phyloP scores from a whole-genome alignment of 1,140 invertebrate species.

The Patella vulgata region DNA sequence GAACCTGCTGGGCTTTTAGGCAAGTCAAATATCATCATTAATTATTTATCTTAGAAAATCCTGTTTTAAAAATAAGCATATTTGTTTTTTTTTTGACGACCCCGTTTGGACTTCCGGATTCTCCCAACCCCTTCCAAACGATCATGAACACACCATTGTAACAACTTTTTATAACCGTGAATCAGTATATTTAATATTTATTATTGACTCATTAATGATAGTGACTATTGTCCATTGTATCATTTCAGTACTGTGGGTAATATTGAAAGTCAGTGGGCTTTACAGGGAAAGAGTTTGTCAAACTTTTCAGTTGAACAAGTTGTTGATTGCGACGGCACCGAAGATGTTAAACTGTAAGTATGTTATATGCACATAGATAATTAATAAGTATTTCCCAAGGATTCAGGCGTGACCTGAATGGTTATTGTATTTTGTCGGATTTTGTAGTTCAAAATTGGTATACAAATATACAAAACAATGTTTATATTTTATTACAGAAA shows the following conservation, averaged over 20 bases:
- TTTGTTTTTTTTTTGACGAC: no score
- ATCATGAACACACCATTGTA: no score
- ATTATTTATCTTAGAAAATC: no score
- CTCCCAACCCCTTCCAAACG: no score
- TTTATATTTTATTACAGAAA: conserved; percentile 12
- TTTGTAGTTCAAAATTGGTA: conserved; percentile 2
- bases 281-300: conserved; percentile 45
- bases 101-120: no score
- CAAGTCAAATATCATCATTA: conserved; percentile 22
- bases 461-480: conserved; percentile 12
- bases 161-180: no score
- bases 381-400: no score
- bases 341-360: conserved; percentile 35
- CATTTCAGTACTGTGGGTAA: conserved; percentile 47
- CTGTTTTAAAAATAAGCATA: no score
- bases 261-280: conserved; percentile 57
- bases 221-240: conserved; percentile 9
- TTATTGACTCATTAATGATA: no score
- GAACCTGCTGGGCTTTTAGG: conserved; percentile 63
- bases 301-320: conserved; percentile 62
- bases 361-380: neutral
- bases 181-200: no score
- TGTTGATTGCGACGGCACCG: conserved; percentile 57
- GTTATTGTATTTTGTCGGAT: neutral
- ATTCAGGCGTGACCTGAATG: no score